These are phyloP conservation scores for Phymanthus crucifer DNA, from an alignment of 92 coral and sea anemone species.

Conservation along the genomic window DNA sequence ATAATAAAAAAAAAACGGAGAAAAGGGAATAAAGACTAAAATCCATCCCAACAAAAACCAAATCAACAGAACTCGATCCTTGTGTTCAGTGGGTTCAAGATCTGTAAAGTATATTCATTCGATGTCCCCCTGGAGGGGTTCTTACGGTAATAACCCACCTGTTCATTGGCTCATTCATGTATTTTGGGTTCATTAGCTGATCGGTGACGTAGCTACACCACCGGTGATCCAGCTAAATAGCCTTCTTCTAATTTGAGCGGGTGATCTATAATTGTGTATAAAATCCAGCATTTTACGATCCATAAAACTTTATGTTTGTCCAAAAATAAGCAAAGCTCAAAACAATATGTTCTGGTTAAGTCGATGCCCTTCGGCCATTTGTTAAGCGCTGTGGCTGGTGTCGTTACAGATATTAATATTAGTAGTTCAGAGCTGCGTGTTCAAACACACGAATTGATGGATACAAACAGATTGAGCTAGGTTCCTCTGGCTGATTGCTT, in stretches of 20 bases:
- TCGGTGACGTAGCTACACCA: neutral
- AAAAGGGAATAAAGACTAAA: too few species aligned
- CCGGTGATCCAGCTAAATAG: neutral
- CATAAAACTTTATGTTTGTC: neutral
- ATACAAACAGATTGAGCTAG: neutral
- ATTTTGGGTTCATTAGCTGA: neutral
- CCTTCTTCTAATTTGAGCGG: neutral
- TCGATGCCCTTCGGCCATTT: neutral
- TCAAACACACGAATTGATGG: neutral
- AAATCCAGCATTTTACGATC: neutral
- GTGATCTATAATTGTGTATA: neutral
- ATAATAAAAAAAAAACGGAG: too few species aligned
- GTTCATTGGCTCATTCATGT: neutral
- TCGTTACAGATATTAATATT: neutral
- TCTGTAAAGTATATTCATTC: too few species aligned
- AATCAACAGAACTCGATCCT: too few species aligned
- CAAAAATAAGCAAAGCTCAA: neutral
- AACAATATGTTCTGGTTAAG: neutral
- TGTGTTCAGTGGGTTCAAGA: too few species aligned
- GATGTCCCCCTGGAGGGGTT: too few species aligned
- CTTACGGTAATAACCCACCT: neutral
- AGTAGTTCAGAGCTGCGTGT: neutral
- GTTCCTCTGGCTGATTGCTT: too few species aligned
- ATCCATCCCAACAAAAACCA: too few species aligned
- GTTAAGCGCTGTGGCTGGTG: neutral